Base-by-base conservation (phyloP, 1,140 invertebrate genomes). In the Gonatopus flavifemur region DNA sequence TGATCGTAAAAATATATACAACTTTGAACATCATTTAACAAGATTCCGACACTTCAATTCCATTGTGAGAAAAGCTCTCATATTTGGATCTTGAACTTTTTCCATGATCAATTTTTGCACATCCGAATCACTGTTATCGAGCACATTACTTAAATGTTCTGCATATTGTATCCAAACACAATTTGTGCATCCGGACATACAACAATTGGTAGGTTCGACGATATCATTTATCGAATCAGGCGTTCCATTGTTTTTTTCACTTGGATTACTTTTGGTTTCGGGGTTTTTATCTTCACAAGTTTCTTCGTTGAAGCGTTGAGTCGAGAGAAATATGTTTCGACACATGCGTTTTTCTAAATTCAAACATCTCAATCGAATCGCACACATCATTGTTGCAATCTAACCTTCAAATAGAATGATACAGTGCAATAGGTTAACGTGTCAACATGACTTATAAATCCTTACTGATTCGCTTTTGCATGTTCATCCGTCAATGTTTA, bases 131-230 rank as follows among this genome's bases (percentile, higher is more conserved):
- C 84, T 86, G 53, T 86, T 80, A 42, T 83, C 19, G 1, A 54
- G 76, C 58, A 91, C 86, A 35, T 85, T 77, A 12, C 82, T 82
- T 13, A 98, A 57, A 49, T 89, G 84, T 62, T 95, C 88, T 0
- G 93, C 94, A 79, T 96, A 98, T 24, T 89, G 81, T 32, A 98
- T 86, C 88, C 93, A 98, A 12, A 98, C 94, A 75, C 95, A 98
- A 69, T 97, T 96, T 1, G 87, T 80, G 80, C 95, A 98, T 1
- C 94, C 94, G 3, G 90, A 93, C 85, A 91, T 91, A 59, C 95
- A 98, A 72, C 95, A 98, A 25, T 81, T 88, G 2, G 87, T 90
- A 1, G 93, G 93, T 54, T 83, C 82, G 42, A 82, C 76, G 1
- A 74, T 24, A 15, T 75, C 69, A 0, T 73, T 64, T n/a, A 35